Evolutionary conservation across 2,797 vertebrate species (phyloP).

Genomic region (Craterocephalus amniculus): DNA sequence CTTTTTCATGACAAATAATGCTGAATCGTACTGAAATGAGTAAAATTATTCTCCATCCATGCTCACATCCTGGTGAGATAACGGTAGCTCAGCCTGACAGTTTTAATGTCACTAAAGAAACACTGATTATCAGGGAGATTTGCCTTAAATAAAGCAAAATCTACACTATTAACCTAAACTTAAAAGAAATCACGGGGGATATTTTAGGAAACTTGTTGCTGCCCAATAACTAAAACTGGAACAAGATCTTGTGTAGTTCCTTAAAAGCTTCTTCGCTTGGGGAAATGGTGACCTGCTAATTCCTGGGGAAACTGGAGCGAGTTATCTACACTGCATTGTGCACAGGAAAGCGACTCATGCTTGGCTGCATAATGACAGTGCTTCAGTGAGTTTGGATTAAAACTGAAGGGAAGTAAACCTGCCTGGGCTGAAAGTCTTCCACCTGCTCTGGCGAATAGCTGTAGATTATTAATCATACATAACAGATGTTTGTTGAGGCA

Average conservation of each 20-base stretch:
- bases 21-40: no score
- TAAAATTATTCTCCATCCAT: no score
- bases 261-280: background rate
- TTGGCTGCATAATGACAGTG: background rate
- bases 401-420: slow-evolving; percentile 1
- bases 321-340: background rate
- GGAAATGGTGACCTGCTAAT: background rate
- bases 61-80: no score
- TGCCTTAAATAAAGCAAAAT: background rate
- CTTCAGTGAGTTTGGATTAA: background rate
- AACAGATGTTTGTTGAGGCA: slow-evolving; percentile 14
- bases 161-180: background rate
- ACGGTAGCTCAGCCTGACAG: no score
- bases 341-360: slow-evolving; percentile 4
- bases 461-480: background rate
- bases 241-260: background rate
- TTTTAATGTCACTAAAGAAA: no score
- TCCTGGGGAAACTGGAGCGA: background rate
- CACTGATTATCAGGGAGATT: no score
- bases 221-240: background rate
- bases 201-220: background rate
- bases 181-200: background rate
- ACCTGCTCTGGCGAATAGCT: background rate
- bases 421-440: background rate
- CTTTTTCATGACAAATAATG: no score